Evolutionary conservation across 2,888 invertebrate genomes (phyloP).

Genomic region (Oscheius sp.): DNA sequence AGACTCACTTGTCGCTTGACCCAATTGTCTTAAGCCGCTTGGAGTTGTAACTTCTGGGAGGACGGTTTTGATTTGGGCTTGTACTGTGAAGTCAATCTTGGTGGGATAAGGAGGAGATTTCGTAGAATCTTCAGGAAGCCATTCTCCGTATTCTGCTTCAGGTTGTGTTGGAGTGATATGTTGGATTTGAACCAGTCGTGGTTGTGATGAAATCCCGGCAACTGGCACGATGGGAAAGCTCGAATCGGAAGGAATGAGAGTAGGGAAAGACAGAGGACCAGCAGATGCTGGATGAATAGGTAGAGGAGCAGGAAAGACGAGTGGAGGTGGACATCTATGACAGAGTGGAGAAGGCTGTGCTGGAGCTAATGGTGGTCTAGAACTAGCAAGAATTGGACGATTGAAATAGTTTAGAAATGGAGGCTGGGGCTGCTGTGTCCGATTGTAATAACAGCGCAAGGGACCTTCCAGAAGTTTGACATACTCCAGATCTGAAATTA

Average conservation of each 20-base stretch:
- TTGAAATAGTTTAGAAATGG: background rate
- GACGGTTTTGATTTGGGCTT: slow-evolving; percentile 32
- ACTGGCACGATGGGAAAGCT: slow-evolving; percentile 2
- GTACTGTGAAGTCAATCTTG: slow-evolving; percentile 24
- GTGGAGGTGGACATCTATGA: slow-evolving; percentile 19
- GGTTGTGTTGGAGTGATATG: slow-evolving; percentile 31
- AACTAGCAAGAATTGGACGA: background rate
- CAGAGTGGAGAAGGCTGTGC: slow-evolving; percentile 7
- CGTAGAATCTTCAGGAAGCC: slow-evolving; percentile 2
- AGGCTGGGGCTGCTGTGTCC: slow-evolving; percentile 20
- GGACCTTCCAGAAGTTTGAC: slow-evolving; percentile 33
- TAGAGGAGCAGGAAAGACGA: slow-evolving; percentile 12
- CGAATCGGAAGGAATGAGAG: slow-evolving; percentile 9
- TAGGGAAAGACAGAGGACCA: slow-evolving; percentile 23
- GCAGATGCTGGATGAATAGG: slow-evolving; percentile 14
- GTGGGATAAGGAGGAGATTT: slow-evolving; percentile 6
- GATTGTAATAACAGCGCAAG: slow-evolving; percentile 33
- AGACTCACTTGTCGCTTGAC: background rate
- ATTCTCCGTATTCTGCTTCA: slow-evolving; percentile 25
- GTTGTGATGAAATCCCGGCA: background rate
- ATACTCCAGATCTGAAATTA: slow-evolving; percentile 32
- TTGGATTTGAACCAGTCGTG: slow-evolving; percentile 23
- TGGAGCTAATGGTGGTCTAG: slow-evolving; percentile 21
- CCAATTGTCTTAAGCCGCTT: background rate
- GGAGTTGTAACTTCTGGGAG: background rate